A percentile compares a stretch with the other conserved stretches of the same genome.
Evolutionary conservation across 2,888 invertebrate species (phyloP).

Genomic region (Drosophila pseudotakahashii): DNA sequence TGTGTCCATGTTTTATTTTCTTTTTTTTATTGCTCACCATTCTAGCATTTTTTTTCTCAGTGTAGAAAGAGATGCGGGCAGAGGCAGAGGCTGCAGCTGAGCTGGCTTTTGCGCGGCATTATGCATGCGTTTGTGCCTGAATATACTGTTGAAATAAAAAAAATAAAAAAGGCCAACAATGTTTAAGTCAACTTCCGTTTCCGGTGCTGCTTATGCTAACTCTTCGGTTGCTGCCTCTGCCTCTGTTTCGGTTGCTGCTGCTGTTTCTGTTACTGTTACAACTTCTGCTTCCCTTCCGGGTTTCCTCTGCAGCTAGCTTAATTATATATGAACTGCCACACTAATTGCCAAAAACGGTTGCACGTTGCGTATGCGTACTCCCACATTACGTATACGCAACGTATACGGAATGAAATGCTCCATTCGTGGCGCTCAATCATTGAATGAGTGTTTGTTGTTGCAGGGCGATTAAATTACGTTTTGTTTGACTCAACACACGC

Average conservation of each 20-base stretch:
- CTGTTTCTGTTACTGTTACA: slow-evolving; percentile 18
- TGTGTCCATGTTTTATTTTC: too few species aligned
- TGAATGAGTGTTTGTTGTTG: slow-evolving; percentile 53
- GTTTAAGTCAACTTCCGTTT: slow-evolving; percentile 47
- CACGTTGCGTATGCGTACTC: slow-evolving; percentile 47
- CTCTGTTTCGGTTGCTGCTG: not conserved
- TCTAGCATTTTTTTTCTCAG: not conserved
- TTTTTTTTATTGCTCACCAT: not conserved
- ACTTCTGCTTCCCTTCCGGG: slow-evolving; percentile 30
- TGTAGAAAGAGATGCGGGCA: slow-evolving; percentile 20
- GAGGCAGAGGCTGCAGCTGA: slow-evolving; percentile 7
- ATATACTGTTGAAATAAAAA: slow-evolving; percentile 17
- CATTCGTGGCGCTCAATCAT: slow-evolving; percentile 42
- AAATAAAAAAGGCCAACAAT: slow-evolving; percentile 4
- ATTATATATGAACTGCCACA: slow-evolving; percentile 43
- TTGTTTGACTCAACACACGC: slow-evolving; percentile 47
- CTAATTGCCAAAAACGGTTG: slow-evolving; percentile 47
- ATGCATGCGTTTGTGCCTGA: slow-evolving; percentile 30
- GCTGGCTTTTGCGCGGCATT: slow-evolving; percentile 25
- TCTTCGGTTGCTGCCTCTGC: slow-evolving; percentile 9
- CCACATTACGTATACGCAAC: slow-evolving; percentile 33
- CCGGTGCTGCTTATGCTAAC: slow-evolving; percentile 33
- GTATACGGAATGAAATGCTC: slow-evolving; percentile 27
- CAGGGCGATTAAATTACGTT: slow-evolving; percentile 60
- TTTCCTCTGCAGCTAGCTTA: slow-evolving; percentile 32